Conservation (phyloP, 2,797 vertebrate genomes). For the Pristis pectinata region DNA sequence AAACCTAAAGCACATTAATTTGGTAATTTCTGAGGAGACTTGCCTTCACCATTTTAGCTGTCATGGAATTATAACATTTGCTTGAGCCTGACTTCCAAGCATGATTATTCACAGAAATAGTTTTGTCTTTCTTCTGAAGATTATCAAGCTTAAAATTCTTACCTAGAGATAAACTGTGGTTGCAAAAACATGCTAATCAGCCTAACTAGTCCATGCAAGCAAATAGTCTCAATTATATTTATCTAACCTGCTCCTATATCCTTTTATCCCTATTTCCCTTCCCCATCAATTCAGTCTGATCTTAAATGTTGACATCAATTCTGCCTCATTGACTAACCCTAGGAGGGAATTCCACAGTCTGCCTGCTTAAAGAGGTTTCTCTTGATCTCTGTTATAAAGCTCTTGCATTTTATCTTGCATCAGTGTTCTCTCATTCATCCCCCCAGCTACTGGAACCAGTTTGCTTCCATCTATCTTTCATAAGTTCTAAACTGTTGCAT, state of each 20-base stretch:
- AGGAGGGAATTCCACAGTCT: background rate
- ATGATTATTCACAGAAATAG: background rate
- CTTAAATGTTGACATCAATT: background rate
- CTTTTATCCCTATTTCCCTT: background rate
- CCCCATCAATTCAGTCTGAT: background rate
- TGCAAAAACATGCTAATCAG: background rate
- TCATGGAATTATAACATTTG: background rate
- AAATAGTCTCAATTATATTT: background rate
- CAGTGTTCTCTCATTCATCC: background rate
- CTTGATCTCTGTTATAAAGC: background rate
- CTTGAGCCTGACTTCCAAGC: background rate
- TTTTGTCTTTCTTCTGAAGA: background rate
- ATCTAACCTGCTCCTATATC: background rate
- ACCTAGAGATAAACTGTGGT: background rate
- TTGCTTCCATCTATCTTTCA: background rate
- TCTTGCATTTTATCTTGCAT: background rate
- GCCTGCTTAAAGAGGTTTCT: background rate
- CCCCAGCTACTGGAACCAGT: background rate
- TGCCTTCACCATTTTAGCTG: background rate
- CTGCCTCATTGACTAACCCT: background rate
- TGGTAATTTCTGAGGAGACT: background rate
- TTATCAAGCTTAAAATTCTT: background rate
- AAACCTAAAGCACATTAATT: background rate
- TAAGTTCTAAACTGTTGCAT: background rate
- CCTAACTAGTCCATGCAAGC: background rate